phyloP scores from a whole-genome alignment of 2,113 vertebrate genomes.

The Sceloporus tristichus region DNA sequence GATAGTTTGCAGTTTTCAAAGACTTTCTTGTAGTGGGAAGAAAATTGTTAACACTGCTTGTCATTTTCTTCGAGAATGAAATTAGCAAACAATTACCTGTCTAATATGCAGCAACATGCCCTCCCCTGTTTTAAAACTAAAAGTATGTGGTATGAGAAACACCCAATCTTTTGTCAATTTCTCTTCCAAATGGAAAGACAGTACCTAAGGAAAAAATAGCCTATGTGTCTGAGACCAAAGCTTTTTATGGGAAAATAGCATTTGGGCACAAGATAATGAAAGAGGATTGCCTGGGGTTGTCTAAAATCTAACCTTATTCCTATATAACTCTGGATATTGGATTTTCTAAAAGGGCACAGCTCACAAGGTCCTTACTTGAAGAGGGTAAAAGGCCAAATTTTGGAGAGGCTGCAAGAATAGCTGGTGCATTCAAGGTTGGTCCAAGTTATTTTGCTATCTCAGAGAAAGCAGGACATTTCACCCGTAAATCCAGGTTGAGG shows the following conservation, averaged over 20 bases:
- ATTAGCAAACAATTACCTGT: no score
- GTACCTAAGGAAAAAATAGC: constrained; percentile 5
- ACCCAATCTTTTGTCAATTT: not conserved
- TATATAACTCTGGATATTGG: constrained; percentile 29
- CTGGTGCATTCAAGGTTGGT: no score
- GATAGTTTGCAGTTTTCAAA: no score
- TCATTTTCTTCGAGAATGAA: no score
- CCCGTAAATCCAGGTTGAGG: no score
- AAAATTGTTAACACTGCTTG: no score
- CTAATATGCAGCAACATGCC: no score
- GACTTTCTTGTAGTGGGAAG: no score
- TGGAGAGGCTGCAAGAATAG: not conserved
- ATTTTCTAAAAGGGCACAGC: not conserved
- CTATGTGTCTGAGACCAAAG: not conserved
- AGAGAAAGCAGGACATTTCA: no score
- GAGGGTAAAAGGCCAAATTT: not conserved
- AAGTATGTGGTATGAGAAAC: not conserved
- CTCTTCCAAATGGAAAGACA: not conserved
- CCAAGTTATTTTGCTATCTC: no score
- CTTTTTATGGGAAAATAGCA: constrained; percentile 9
- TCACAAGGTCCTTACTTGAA: not conserved
- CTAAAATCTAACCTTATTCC: constrained; percentile 22
- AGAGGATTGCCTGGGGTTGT: constrained; percentile 14
- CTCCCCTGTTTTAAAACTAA: not conserved
- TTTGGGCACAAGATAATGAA: constrained; percentile 18